Percentiles rank a stretch among this genome's conserved stretches.
phyloP scores from a whole-genome alignment of 2,888 invertebrate species.

The Liopterus haemorrhoidalis region DNA sequence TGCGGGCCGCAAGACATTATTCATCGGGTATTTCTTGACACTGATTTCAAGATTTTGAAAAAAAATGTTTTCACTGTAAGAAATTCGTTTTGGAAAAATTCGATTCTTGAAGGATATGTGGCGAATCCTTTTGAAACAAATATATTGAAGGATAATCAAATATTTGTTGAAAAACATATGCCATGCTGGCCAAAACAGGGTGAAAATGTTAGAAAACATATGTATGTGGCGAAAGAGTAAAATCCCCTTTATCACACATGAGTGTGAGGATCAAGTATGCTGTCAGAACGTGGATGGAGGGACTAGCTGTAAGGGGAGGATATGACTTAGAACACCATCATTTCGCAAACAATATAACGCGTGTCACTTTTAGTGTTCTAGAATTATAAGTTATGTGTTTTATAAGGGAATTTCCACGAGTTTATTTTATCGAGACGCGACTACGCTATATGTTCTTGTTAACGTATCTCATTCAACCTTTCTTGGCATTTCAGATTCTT shows the following conservation, averaged over 20 bases:
- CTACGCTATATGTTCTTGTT: constrained; percentile 32
- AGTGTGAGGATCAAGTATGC: background rate
- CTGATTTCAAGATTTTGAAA: too few relatives aligned
- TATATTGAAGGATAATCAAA: too few relatives aligned
- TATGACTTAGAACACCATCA: constrained; percentile 32
- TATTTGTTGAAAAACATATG: too few relatives aligned
- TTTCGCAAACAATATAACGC: constrained; percentile 44
- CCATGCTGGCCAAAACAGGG: too few relatives aligned
- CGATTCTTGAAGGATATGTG: too few relatives aligned
- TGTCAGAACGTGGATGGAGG: background rate
- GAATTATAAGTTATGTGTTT: constrained; percentile 45
- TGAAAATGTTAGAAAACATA: background rate
- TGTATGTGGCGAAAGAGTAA: background rate
- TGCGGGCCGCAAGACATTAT: too few relatives aligned
- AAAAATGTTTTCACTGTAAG: too few relatives aligned
- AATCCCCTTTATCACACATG: too few relatives aligned
- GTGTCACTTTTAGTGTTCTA: constrained; percentile 43
- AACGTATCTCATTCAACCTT: constrained; percentile 26
- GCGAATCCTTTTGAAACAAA: too few relatives aligned
- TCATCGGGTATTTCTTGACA: too few relatives aligned
- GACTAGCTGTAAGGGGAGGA: background rate
- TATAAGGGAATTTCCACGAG: constrained; percentile 41
- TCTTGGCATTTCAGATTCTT: constrained; percentile 11
- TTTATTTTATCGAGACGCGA: constrained; percentile 34
- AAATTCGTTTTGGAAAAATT: too few relatives aligned